Evolutionary conservation across 2,797 vertebrate species (phyloP).

Genomic region (Prunella strophiata): DNA sequence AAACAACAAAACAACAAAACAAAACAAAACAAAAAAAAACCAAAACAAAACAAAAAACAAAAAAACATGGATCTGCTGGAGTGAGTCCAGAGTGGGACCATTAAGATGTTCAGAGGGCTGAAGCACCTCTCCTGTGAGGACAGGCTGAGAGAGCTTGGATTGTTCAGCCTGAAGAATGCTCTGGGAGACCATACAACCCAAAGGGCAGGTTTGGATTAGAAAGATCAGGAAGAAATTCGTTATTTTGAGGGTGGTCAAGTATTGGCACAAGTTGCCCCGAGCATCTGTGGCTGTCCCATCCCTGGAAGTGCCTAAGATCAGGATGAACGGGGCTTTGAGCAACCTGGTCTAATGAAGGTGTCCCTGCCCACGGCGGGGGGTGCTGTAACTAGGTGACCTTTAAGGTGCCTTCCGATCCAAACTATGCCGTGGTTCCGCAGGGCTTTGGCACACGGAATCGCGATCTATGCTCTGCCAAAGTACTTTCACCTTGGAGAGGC

Average conservation of each 20-base stretch:
- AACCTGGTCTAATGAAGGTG: background rate
- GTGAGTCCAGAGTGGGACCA: background rate
- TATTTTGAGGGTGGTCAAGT: background rate
- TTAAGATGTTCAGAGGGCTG: background rate
- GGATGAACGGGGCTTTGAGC: background rate
- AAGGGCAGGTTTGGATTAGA: background rate
- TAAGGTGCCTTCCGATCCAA: background rate
- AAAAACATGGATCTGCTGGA: background rate
- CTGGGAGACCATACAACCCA: background rate
- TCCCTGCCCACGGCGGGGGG: too few species aligned
- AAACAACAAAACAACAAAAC: too few species aligned
- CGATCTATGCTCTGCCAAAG: background rate
- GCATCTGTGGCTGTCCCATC: background rate
- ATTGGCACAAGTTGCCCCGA: background rate
- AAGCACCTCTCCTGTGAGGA: background rate
- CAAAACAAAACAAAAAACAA: too few species aligned
- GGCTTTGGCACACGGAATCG: accelerated
- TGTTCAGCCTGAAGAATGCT: background rate
- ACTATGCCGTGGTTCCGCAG: background rate
- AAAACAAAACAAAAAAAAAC: background rate
- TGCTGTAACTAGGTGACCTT: background rate
- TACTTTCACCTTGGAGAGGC: background rate
- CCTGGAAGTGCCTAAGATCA: background rate
- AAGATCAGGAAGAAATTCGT: background rate
- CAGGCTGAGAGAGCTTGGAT: background rate